Evolutionary conservation across 2,797 vertebrate species (phyloP), one percentile per base, ranked within the genome.

Genomic region (Myotis daubentonii): DNA sequence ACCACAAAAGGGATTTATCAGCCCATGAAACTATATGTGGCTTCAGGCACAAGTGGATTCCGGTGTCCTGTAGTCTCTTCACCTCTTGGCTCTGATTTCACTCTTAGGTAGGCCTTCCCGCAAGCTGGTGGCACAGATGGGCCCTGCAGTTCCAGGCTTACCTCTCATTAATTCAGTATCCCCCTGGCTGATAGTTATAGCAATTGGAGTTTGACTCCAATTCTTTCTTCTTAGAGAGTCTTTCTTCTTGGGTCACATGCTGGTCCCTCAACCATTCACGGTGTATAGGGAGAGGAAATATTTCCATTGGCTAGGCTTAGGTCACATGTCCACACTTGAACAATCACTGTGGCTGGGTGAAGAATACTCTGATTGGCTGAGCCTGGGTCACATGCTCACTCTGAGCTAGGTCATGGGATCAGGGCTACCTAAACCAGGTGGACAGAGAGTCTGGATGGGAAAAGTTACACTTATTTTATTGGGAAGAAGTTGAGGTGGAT

Each of bases 401-500:
- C 36, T 1, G 15, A 36, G 0, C 23, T 5, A 1, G 20, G 82
- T 23, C 6, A 0, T n/a, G 23, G 36, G 30, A 0, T 33, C 8
- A 33, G 55, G n/a, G 3, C 65, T 44, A 41, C 33, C 13, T 9
- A 60, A 68, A n/a, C 44, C 51, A 8, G 0, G 2, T 49, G 36
- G 65, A 41, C 41, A 4, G 78, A 22, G 28, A 20, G 25, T 12
- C 4, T 15, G 20, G 16, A 7, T 36, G 74, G 23, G 49, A n/a
- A 65, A 65, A 3, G 62, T 65, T n/a, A 65, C 6, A n/a, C 30
- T 51, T 1, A 38, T 23, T 12, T 9, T 19, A 12, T 51, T 41
- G 2, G 3, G 22, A 13, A 28, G 74, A 51, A 11, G 47, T 17
- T 49, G 15, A 30, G 66, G 16, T 25, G 17, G n/a, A 47, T 30